Evolutionary conservation across 2,888 invertebrate species (phyloP), one percentile per base, ranked within the genome.

Genomic region (Nomada ruficornis): DNA sequence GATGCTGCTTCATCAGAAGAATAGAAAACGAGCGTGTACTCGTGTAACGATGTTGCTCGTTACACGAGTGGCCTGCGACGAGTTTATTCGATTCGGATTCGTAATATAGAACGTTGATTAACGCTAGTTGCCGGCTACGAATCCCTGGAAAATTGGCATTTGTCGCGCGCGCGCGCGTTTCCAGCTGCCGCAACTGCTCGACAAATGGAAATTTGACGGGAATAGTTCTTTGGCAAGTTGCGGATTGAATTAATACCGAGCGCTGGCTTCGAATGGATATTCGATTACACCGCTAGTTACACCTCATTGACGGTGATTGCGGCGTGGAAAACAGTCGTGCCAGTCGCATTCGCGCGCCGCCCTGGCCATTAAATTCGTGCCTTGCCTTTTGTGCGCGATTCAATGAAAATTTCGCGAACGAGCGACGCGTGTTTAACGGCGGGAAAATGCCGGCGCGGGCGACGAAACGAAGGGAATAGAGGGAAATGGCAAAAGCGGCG

Each of bases 181-280:
- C 29, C 79, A 52, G 52, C 42, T 60, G 57, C 67, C 80, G 62
- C 80, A 67, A 59, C 62, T 55, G 64, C 65, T 65, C 71, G 65
- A 80, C 80, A 67, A 80, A 80, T 78, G 71, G 80, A 79, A 80
- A 80, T 80, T 78, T 62, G 80, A 80, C 72, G 67, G 67, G 62
- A 44, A 29, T 20, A 57, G 72, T 71, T 80, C 80, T 80, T 80
- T 72, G 80, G 50, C 72, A 11, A 72, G 80, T 68, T 67, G 54
- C 57, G 50, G 80, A 67, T 68, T 47, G 67, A 80, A 80, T 80
- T 80, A 80, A 80, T 63, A 62, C 54, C 62, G 44, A 18, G 23
- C 67, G 44, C 29, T 55, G 52, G 71, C 62, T 63, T 20, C 72
- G 72, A 72, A 63, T 65, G 55, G 80, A 68, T 13, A 79, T 80